Evolutionary conservation across 2,888 invertebrate species (phyloP).

Genomic region (Euzophera pinguis): DNA sequence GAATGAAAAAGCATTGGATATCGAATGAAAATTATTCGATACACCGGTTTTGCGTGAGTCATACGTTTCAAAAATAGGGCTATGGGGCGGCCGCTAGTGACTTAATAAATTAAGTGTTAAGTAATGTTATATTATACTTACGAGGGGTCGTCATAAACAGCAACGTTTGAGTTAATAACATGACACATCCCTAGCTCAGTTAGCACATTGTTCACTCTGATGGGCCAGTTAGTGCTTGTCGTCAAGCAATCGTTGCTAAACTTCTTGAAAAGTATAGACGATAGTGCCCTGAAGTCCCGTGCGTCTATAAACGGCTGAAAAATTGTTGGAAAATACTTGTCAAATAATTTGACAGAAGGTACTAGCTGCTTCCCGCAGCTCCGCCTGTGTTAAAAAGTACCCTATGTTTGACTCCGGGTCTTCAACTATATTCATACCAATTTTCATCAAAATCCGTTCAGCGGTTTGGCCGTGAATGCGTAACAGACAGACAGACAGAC

Average conservation of each 20-base stretch:
- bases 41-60: too few relatives aligned
- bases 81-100: too few relatives aligned
- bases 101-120: too few relatives aligned
- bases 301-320: conserved; percentile 44
- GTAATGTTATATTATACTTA: conserved; percentile 42
- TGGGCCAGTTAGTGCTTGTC: conserved; percentile 51
- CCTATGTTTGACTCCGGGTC: too few relatives aligned
- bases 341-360: background rate
- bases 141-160: conserved; percentile 76
- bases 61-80: too few relatives aligned
- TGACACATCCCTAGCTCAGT: conserved; percentile 87
- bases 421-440: too few relatives aligned
- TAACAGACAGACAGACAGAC: too few relatives aligned
- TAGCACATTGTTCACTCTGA: conserved; percentile 75
- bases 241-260: conserved; percentile 43
- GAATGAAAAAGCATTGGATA: too few relatives aligned
- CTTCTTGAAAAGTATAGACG: conserved; percentile 40
- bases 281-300: conserved; percentile 50
- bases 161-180: conserved; percentile 83
- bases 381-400: too few relatives aligned
- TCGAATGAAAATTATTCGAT: too few relatives aligned
- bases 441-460: too few relatives aligned
- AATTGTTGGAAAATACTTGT: background rate
- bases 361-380: background rate
- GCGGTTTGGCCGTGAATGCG: too few relatives aligned